A percentile compares a stretch with the other conserved stretches of the same genome.
Evolutionary conservation across 1,140 invertebrate genomes (phyloP).

Genomic region (Euborellia annulipes): DNA sequence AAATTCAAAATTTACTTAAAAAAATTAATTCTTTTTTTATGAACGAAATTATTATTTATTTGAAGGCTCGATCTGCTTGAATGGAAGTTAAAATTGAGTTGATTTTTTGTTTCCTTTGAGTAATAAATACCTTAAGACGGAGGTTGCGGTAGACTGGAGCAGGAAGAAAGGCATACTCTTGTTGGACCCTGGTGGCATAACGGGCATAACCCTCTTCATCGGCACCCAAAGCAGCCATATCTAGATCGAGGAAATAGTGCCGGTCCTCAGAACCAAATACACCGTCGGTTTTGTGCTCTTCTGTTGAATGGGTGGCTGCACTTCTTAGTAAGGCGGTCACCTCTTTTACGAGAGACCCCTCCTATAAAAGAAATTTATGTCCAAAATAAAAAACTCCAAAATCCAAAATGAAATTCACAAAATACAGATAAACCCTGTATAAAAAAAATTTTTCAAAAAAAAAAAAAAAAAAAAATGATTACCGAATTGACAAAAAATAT

Average conservation of each 20-base stretch:
- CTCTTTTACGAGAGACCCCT: constrained; percentile 27
- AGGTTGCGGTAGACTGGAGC: constrained; percentile 36
- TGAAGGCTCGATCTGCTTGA: too few species aligned
- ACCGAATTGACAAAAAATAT: not conserved
- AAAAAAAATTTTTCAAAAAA: too few species aligned
- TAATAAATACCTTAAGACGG: constrained; percentile 36
- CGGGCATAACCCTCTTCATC: constrained; percentile 31
- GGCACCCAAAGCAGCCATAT: constrained; percentile 38
- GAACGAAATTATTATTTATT: too few species aligned
- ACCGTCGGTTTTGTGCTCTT: constrained; percentile 38
- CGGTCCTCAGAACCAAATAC: constrained; percentile 37
- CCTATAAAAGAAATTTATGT: constrained; percentile 22
- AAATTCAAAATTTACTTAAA: too few species aligned
- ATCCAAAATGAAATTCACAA: not conserved
- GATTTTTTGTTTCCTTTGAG: too few species aligned
- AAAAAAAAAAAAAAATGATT: too few species aligned
- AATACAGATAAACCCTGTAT: not conserved
- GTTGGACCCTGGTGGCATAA: constrained; percentile 33
- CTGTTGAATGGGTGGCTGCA: constrained; percentile 37
- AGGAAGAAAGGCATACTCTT: constrained; percentile 39
- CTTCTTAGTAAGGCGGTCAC: constrained; percentile 33
- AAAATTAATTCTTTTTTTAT: too few species aligned
- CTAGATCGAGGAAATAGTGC: constrained; percentile 44
- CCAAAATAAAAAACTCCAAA: constrained; percentile 4
- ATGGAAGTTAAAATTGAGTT: too few species aligned